phyloP scores from a whole-genome alignment of 2,888 invertebrate genomes.

The Loripinus fragilis region DNA sequence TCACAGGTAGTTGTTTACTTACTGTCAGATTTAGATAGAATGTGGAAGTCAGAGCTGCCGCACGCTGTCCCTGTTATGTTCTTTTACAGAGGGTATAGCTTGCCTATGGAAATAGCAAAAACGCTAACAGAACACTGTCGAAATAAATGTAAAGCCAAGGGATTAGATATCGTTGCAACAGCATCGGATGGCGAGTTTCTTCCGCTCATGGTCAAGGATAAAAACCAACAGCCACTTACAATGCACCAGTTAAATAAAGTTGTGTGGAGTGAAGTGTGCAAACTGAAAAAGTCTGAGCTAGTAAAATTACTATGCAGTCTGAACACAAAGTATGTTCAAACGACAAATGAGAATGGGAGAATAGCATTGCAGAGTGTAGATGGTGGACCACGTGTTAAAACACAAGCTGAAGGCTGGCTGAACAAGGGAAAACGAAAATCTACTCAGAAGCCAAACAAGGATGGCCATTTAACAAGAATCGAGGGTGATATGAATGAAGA shows the following conservation, averaged over 20 bases:
- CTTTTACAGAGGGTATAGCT: conserved; percentile 40
- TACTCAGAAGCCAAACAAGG: too few relatives aligned
- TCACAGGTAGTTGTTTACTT: conserved; percentile 43
- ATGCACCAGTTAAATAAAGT: conserved; percentile 26
- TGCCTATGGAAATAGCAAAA: conserved; percentile 31
- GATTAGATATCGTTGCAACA: too few relatives aligned
- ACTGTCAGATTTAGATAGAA: conserved; percentile 36
- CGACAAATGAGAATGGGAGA: not conserved
- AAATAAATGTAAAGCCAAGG: not conserved
- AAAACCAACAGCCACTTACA: conserved; percentile 25
- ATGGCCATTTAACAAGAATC: too few relatives aligned
- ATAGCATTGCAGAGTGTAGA: not conserved
- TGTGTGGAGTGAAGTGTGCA: conserved; percentile 26
- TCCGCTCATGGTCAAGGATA: conserved; percentile 26
- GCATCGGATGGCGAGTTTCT: conserved; percentile 40
- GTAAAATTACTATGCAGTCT: too few relatives aligned
- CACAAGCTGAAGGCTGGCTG: not conserved
- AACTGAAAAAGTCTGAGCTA: too few relatives aligned
- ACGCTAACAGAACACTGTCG: conserved; percentile 22
- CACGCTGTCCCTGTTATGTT: conserved; percentile 39
- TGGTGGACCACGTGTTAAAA: not conserved
- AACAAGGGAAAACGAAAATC: not conserved
- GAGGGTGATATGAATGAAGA: too few relatives aligned
- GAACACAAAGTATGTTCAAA: too few relatives aligned
- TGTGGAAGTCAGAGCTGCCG: conserved; percentile 44